These are phyloP conservation scores for Hucho hucho DNA, from an alignment of 2,113 vertebrate genomes.

Conservation along the genomic window DNA sequence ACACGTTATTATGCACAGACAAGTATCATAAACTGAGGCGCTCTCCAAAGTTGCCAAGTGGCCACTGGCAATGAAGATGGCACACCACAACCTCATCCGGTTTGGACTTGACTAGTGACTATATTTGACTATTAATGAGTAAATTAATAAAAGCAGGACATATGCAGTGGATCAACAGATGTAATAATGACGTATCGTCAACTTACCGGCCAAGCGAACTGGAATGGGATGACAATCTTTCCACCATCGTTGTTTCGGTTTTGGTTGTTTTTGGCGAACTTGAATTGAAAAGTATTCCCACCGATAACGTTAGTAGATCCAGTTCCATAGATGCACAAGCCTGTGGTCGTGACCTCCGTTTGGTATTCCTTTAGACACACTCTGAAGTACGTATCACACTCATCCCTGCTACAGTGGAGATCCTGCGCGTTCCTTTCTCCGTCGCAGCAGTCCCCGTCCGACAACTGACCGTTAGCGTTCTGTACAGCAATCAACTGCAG, in stretches of 20 bases:
- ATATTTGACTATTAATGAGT: too few relatives aligned
- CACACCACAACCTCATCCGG: background rate
- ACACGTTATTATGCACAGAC: background rate
- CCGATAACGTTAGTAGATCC: conserved; percentile 87
- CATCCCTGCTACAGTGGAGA: conserved; percentile 78
- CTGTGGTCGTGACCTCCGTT: conserved; percentile 81
- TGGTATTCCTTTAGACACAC: conserved; percentile 96
- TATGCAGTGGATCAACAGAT: background rate
- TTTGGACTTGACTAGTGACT: too few relatives aligned
- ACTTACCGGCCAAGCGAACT: conserved; percentile 96
- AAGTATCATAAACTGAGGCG: background rate
- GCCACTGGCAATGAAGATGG: background rate
- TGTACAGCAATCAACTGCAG: conserved; percentile 87
- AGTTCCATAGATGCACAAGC: conserved; percentile 87
- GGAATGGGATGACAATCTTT: conserved; percentile 88
- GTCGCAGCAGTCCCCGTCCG: conserved; percentile 90
- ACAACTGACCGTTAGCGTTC: conserved; percentile 86
- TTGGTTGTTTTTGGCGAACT: conserved; percentile 72
- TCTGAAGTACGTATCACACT: conserved; percentile 91
- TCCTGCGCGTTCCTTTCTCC: conserved; percentile 72
- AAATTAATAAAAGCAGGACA: background rate
- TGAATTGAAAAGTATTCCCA: conserved; percentile 90
- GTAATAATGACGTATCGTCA: background rate
- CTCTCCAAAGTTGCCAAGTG: conserved; percentile 2
- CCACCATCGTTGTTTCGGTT: conserved; percentile 73